Base-by-base conservation (phyloP, 2,113 vertebrate genomes). In the Podarcis cretensis region DNA sequence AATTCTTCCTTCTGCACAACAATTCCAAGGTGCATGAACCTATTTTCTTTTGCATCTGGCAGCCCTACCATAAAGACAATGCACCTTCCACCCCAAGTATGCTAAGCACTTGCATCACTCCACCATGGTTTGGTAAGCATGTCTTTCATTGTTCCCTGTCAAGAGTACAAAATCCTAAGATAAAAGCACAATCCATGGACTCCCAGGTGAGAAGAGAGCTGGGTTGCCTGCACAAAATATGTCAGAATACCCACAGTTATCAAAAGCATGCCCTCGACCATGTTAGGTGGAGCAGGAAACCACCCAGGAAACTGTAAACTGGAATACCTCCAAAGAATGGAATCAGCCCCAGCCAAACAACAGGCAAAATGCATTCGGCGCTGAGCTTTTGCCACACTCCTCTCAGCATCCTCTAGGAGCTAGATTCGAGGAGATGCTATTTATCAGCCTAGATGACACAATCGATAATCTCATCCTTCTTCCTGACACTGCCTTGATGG, bases 391-490 rank as follows among this genome's bases (percentile, higher is more conserved):
- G n/a, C 23, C 27, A n/a, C 6, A 66, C 43, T 63, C 59, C 16
- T 18, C 12, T 57, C 59, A 12, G 65, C 37, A 16, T 3, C 66
- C 2, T 1, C 43, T 3, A 20, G 71, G 23, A 1, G 20, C n/a
- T 0, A 1, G 43, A 84, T 21, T 82, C 65, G 0, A 0, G 43
- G 48, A 75, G 40, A 40, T 4, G 30, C 43, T 43, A 90, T 92
- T 90, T 84, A 93, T 89, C 90, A 86, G 86, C 83, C 65, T 86
- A 32, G 21, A 30, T 79, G 94, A 87, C 68, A 54, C 0, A 0
- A 83, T 79, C 85, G 84, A 32, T 71, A 23, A 85, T 83, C 57
- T 94, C 90, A 79, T 87, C 23, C 27, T 10, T 89, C 86, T 91
- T 89, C 90, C 32, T 85, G 92, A 91, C 90, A 30, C 0, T 0